phyloP scores from a whole-genome alignment of 2,113 vertebrate species.

The Corynorhinus townsendii region DNA sequence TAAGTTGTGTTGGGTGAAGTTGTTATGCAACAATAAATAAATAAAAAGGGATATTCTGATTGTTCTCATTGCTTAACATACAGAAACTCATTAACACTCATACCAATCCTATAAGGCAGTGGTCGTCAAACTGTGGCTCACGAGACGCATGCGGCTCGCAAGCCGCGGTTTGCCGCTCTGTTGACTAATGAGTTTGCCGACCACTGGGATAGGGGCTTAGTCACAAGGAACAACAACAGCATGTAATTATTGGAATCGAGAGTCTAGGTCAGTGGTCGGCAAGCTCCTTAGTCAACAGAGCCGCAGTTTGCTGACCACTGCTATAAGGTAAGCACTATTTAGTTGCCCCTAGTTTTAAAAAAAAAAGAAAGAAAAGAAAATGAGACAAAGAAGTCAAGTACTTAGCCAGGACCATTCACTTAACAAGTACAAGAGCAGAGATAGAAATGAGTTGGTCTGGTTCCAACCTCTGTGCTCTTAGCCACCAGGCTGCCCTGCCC shows the following conservation, averaged over 20 bases:
- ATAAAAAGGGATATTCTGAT: not conserved
- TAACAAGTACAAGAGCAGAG: not conserved
- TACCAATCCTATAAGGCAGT: not conserved
- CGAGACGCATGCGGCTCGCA: too few species aligned
- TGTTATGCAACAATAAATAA: not conserved
- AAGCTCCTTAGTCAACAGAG: too few species aligned
- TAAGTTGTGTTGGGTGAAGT: not conserved
- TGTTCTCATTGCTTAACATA: not conserved
- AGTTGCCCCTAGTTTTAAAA: not conserved
- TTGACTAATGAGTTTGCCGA: too few species aligned
- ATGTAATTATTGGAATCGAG: too few species aligned
- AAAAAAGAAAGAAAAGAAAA: not conserved
- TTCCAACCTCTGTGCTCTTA: not conserved
- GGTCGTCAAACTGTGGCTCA: too few species aligned
- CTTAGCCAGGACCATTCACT: not conserved
- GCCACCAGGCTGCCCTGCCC: not conserved
- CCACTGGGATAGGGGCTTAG: too few species aligned
- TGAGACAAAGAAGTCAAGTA: not conserved
- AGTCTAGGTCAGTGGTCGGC: too few species aligned
- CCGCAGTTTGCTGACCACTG: too few species aligned
- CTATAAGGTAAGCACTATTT: not conserved
- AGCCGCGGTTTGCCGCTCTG: too few species aligned
- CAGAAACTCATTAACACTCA: not conserved
- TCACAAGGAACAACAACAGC: too few species aligned
- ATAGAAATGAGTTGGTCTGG: not conserved